Conservation (phyloP, 1,140 invertebrate genomes). For the Dermatophagoides farinae region DNA sequence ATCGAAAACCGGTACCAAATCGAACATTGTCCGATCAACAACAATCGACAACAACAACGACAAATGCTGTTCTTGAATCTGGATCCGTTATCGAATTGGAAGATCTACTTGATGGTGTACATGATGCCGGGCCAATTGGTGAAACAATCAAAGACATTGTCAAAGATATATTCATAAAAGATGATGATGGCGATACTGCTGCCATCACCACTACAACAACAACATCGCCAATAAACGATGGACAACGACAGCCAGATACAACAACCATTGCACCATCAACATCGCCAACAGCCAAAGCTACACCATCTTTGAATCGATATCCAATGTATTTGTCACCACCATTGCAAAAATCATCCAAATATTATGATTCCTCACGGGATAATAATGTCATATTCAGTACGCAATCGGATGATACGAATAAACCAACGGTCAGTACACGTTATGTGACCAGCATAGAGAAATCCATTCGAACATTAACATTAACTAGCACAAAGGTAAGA, state of each 20-base stretch:
- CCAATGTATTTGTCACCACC: background rate
- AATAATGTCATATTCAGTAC: background rate
- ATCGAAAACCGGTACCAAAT: constrained; percentile 3
- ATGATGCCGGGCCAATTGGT: constrained; percentile 17
- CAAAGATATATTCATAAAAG: constrained; percentile 15
- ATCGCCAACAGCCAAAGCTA: background rate
- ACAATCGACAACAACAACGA: background rate
- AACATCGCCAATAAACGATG: background rate
- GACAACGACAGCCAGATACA: background rate
- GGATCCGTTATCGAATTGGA: constrained; percentile 20
- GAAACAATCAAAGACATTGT: constrained; percentile 22
- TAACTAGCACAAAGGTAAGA: constrained; percentile 19
- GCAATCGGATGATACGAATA: background rate
- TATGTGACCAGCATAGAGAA: constrained; percentile 21
- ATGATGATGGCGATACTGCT: background rate
- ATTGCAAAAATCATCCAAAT: background rate
- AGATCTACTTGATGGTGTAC: constrained; percentile 18
- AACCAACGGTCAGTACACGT: constrained; percentile 8
- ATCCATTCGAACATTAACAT: constrained; percentile 16
- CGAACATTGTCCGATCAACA: background rate
- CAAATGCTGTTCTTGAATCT: constrained; percentile 16
- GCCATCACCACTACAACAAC: background rate
- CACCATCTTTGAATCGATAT: background rate
- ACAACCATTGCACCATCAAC: background rate
- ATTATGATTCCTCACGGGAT: background rate